phyloP scores from a whole-genome alignment of 2,113 vertebrate species.

The Chionomys nivalis region DNA sequence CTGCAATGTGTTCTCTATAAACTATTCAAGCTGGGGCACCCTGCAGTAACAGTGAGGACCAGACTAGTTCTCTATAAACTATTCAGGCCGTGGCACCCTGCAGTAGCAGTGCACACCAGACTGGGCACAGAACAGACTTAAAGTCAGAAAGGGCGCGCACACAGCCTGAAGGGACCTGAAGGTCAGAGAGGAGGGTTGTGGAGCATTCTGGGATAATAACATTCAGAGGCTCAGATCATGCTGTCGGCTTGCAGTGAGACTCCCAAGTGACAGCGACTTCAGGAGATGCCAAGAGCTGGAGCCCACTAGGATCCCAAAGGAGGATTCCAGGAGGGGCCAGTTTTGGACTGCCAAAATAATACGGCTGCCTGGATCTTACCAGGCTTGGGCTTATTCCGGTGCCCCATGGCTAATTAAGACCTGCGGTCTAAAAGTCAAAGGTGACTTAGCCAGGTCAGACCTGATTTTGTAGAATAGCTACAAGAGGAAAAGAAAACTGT shows the following conservation, averaged over 20 bases:
- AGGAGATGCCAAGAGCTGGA: rapidly evolving
- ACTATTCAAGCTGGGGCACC: too few species aligned
- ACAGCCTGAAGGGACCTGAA: not conserved
- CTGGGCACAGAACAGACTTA: not conserved
- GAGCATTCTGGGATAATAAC: not conserved
- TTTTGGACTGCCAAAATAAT: not conserved
- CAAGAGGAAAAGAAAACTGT: not conserved
- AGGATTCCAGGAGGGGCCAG: not conserved
- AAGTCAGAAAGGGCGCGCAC: not conserved
- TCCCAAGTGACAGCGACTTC: rapidly evolving
- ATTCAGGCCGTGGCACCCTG: not conserved
- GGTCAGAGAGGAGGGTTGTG: not conserved
- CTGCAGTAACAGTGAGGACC: not conserved
- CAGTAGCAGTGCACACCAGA: not conserved
- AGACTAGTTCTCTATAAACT: too few species aligned
- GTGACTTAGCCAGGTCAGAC: not conserved
- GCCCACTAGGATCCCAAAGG: not conserved
- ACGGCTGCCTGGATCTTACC: not conserved
- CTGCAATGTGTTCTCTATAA: not conserved
- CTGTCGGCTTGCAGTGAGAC: not conserved
- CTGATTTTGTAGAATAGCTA: not conserved
- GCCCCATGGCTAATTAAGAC: not conserved
- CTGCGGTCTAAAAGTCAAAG: not conserved
- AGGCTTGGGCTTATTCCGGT: not conserved
- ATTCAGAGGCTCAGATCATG: not conserved